Conservation (phyloP, 2,113 vertebrate genomes). For the Aleadryas rufinucha region DNA sequence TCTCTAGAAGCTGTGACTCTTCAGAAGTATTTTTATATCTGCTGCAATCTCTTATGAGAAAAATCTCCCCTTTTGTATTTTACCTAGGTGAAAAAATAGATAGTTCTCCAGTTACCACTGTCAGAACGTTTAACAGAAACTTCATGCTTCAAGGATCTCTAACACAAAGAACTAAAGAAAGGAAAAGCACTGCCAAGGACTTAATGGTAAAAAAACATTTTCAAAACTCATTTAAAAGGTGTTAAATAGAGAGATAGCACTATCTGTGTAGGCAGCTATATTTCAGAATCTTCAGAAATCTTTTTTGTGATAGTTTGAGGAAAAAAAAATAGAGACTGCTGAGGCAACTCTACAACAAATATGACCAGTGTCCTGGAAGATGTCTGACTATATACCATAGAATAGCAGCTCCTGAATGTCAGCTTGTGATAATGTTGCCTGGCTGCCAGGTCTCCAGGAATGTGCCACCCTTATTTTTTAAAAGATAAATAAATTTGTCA, state of each 20-base stretch:
- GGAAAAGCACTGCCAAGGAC: slow-evolving; percentile 64
- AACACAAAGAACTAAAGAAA: slow-evolving; percentile 64
- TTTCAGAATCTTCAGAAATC: not conserved
- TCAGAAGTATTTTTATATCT: not conserved
- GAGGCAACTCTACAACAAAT: not conserved
- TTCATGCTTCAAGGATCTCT: slow-evolving; percentile 76
- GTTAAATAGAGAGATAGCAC: not conserved
- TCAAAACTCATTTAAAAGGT: not conserved
- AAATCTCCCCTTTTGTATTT: not conserved
- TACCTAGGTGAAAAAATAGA: slow-evolving; percentile 68
- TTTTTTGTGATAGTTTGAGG: not conserved
- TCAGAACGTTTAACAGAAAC: slow-evolving; percentile 73
- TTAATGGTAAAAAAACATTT: slow-evolving; percentile 60
- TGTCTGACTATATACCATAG: not conserved
- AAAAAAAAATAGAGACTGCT: not conserved
- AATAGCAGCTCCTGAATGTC: not conserved
- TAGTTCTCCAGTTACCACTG: slow-evolving; percentile 39
- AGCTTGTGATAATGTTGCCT: not conserved
- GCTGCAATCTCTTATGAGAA: not conserved
- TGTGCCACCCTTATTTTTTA: not conserved
- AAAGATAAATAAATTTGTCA: not conserved
- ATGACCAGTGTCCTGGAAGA: not conserved
- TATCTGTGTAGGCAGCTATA: not conserved
- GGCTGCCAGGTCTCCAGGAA: not conserved
- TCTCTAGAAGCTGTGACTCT: not conserved